These are phyloP conservation scores for Acipenser transmontanus DNA, from an alignment of 2,797 vertebrate genomes.

Conservation along the genomic window DNA sequence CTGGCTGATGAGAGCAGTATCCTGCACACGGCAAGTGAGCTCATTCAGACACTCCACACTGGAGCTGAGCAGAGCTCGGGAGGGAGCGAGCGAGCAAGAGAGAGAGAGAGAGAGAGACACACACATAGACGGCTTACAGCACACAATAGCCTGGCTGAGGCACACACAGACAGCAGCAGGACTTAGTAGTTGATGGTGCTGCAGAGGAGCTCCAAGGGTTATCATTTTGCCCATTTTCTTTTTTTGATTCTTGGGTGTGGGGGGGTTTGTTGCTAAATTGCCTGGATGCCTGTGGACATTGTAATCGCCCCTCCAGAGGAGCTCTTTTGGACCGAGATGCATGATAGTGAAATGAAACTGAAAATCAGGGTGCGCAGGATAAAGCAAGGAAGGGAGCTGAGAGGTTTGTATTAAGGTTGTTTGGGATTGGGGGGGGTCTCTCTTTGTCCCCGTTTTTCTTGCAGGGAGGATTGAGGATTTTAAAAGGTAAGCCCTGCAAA, in stretches of 20 bases:
- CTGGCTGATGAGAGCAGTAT: constrained; percentile 56
- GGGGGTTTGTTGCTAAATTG: constrained; percentile 11
- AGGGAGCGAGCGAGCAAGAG: constrained; percentile 41
- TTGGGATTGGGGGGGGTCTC: constrained; percentile 19
- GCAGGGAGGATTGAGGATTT: neutral
- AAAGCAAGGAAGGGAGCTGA: constrained; percentile 76
- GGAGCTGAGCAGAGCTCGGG: constrained; percentile 44
- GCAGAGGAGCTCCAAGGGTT: neutral
- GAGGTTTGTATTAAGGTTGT: constrained; percentile 67
- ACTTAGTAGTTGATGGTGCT: constrained; percentile 13
- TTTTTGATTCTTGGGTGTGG: neutral
- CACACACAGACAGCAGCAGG: constrained; percentile 37
- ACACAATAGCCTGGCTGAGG: constrained; percentile 24
- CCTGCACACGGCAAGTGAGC: constrained; percentile 72
- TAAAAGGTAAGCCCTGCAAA: neutral
- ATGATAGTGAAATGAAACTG: constrained; percentile 78
- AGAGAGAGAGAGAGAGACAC: constrained; percentile 31
- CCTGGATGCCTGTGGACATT: constrained; percentile 75
- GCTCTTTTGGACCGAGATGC: constrained; percentile 74
- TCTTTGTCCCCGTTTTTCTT: neutral
- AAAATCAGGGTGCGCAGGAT: constrained; percentile 83
- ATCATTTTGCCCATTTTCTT: constrained; percentile 23
- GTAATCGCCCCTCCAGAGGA: constrained; percentile 70
- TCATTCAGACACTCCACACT: constrained; percentile 58
- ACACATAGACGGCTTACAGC: constrained; percentile 37